Base-by-base conservation (phyloP, 2,797 vertebrate species). In the Gastrophryne carolinensis region DNA sequence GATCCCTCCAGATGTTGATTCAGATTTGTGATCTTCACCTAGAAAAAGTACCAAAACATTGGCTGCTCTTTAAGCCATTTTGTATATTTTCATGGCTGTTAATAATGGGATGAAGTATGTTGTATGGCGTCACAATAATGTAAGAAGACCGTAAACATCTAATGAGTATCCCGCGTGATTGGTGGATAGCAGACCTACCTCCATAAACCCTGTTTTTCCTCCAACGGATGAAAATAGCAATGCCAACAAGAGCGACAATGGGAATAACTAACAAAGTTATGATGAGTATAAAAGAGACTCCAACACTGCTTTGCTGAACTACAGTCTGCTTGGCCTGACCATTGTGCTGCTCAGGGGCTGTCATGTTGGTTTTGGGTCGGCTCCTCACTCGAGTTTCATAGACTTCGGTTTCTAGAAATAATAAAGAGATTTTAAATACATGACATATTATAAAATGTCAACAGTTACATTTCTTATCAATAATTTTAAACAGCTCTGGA, bases 231-330 rank as follows among this genome's bases (percentile, higher is more conserved):
- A 95, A 94, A 69, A 91, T 75, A n/a, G 90, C 92, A 60, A 94
- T 87, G 75, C 89, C 84, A 80, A 97, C 81, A 82, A 98, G 90
- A 54, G 94, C 80, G 84, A 91, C 82, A 80, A 97, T 78, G 19
- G 96, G 96, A 68, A 97, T 84, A 54, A 95, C 89, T 79, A 98
- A 92, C 73, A 99, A 91, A 49, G 92, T 91, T 77, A 92, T 97
- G 86, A 98, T 90, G 80, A 98, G 80, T 72, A 91, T 88, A 15
- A 95, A 87, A 1, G 95, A 91, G 80, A 92, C 84, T n/a, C 92
- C 89, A 15, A 83, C 81, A 80, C 80, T 83, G 24, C 83, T 78
- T 60, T 88, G 80, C 78, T 81, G 87, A 3, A 83, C 73, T 60
- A 84, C 26, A 19, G 73, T 91, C 64, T 92, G 87, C 70, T 88